Percentiles rank a stretch among this genome's conserved stretches.
phyloP scores from a whole-genome alignment of 2,113 vertebrate species.

The Apus apus region DNA sequence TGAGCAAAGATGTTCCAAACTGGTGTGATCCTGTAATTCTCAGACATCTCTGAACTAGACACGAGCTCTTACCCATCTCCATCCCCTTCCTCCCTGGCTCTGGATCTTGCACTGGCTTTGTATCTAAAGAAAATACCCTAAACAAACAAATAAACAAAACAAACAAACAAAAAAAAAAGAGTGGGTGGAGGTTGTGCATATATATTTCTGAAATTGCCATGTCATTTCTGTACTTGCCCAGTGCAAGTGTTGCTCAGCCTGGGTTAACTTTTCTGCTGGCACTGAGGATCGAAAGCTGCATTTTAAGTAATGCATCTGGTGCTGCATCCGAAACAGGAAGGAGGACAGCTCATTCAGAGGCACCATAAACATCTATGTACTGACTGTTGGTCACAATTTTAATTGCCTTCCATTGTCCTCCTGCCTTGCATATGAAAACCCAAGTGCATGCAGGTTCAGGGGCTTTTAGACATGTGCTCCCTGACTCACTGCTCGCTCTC shows the following conservation, averaged over 20 bases:
- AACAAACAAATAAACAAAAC: neutral
- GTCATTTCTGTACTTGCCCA: slow-evolving; percentile 32
- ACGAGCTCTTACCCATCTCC: accelerated
- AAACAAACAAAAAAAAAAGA: neutral
- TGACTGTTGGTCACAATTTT: neutral
- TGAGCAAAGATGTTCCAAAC: neutral
- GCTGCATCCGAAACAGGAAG: neutral
- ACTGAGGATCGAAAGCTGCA: neutral
- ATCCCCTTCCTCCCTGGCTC: neutral
- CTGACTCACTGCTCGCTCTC: neutral
- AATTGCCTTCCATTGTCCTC: neutral
- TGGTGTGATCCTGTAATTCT: neutral
- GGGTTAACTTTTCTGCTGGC: neutral
- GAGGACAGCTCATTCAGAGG: neutral
- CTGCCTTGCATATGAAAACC: neutral
- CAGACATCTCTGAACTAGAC: neutral
- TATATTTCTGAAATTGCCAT: slow-evolving; percentile 4
- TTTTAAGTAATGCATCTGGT: neutral
- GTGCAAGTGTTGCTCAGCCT: slow-evolving; percentile 34
- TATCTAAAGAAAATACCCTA: neutral
- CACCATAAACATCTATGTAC: neutral
- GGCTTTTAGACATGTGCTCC: neutral
- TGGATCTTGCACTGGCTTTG: neutral
- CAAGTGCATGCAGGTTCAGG: neutral
- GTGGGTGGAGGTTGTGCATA: neutral